Percentiles rank a stretch among this genome's conserved stretches.
Evolutionary conservation across 2,797 vertebrate genomes (phyloP).

Genomic region (Onychomys leucogaster): DNA sequence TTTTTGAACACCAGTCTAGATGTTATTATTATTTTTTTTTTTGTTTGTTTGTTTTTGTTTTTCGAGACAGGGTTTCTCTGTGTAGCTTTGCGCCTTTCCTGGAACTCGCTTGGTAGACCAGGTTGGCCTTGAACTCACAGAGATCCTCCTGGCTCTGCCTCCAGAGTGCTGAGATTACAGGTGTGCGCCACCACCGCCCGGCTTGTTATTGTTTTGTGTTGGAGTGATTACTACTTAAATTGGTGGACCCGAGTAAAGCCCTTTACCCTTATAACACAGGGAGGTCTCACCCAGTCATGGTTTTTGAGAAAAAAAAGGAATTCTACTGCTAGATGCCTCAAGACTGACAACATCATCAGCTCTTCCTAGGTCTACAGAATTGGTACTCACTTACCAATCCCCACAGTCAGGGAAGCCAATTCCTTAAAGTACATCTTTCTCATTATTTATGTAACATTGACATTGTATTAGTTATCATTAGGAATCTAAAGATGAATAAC

Average conservation of each 20-base stretch:
- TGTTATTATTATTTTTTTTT: background rate
- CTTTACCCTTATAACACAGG: background rate
- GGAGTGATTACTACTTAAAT: constrained; percentile 57
- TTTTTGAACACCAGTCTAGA: background rate
- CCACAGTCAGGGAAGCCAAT: background rate
- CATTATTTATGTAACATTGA: background rate
- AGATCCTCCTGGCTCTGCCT: too few species aligned
- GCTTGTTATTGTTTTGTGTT: background rate
- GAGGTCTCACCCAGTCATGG: background rate
- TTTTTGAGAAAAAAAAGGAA: constrained; percentile 37
- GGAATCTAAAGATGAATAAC: background rate
- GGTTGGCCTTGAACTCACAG: too few species aligned
- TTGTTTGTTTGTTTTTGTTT: too few species aligned
- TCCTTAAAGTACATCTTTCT: constrained; percentile 36
- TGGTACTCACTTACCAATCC: background rate
- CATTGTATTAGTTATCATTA: background rate
- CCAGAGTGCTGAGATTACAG: too few species aligned
- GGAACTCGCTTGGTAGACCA: too few species aligned
- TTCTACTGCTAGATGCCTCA: constrained; percentile 22
- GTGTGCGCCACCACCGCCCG: too few species aligned
- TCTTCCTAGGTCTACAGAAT: constrained; percentile 31
- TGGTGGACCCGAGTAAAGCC: constrained; percentile 27
- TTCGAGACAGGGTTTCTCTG: too few species aligned
- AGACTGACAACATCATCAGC: background rate
- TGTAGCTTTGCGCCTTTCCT: too few species aligned